Base-by-base conservation (phyloP, 1,140 invertebrate species). In the Megathymus violae region DNA sequence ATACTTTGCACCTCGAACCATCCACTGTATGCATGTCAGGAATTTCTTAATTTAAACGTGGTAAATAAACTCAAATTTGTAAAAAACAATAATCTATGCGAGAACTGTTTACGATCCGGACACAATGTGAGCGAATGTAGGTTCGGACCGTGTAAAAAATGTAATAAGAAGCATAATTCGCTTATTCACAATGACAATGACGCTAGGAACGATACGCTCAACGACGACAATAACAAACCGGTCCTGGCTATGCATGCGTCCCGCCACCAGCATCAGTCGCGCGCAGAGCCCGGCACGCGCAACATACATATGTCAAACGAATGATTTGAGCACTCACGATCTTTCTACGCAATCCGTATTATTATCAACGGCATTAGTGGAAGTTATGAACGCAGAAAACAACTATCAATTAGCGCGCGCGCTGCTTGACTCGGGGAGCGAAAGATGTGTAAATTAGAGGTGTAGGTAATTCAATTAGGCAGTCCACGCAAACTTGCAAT, bases 101-200 rank as follows among this genome's bases (percentile, higher is more conserved):
- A 36, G 15, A 70, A 73, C 52, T 73, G 71, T 67, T 51, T 73
- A 25, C 64, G 67, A 9, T 3, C 14, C 1, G 43, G 40, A 5
- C 59, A 68, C 13, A 10, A 40, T 4, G 9, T 38, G 1, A 31
- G 25, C 1, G 44, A 54, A 5, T 72, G 66, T 51, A 13, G 15
- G 3, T 67, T 69, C 15, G 67, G 71, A 4, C 58, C 68, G 38
- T 67, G 68, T 27, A 51, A 34, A 11, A 38, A 43, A 13, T 70
- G 71, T 19, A 17, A 67, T 6, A 6, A 17, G 10, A 67, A 70
- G 63, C 71, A 74, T 38, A 71, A 74, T 50, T 43, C 52, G 3
- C 60, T 74, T 47, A 27, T 67, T 19, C 58, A 67, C 22, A 41
- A 34, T 9, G 22, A 62, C 10, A 48, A 17, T 14, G 17, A 19